These are phyloP conservation scores for Amblyornis subalaris DNA, from an alignment of 2,113 vertebrate genomes.

Conservation along the genomic window DNA sequence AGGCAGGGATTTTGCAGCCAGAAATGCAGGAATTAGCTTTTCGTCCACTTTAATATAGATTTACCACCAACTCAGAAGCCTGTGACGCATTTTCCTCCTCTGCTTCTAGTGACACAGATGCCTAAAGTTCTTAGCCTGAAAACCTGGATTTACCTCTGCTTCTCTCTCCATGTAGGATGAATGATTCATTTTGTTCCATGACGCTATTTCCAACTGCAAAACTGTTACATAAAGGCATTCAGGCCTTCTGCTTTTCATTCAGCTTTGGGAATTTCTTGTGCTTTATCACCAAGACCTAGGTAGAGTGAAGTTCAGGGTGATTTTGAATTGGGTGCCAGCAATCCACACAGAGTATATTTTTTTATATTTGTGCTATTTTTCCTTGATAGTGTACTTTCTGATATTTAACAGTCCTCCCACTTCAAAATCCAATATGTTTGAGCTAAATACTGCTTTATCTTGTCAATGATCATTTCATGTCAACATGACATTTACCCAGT, in stretches of 20 bases:
- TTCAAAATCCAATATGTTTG: background rate
- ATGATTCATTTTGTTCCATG: slow-evolving; percentile 46
- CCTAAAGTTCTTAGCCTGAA: slow-evolving; percentile 31
- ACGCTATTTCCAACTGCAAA: slow-evolving; percentile 15
- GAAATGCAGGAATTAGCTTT: background rate
- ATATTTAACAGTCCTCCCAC: background rate
- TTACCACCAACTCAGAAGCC: background rate
- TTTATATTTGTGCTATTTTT: background rate
- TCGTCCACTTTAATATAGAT: background rate
- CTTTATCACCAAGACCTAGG: background rate
- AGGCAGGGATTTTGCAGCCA: background rate
- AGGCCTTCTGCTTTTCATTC: background rate
- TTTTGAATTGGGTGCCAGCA: background rate
- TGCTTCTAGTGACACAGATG: slow-evolving; percentile 1
- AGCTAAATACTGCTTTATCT: background rate
- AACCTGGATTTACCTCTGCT: slow-evolving; percentile 40
- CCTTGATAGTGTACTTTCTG: background rate
- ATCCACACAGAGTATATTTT: background rate
- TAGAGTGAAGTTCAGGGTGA: background rate
- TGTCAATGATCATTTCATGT: background rate
- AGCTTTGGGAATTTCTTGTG: background rate
- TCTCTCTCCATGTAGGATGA: background rate
- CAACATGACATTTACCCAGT: background rate
- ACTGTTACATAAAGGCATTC: slow-evolving; percentile 4
- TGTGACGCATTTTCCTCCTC: background rate